Conservation (phyloP, 2,797 vertebrate genomes). For the Leptoclinus maculatus region DNA sequence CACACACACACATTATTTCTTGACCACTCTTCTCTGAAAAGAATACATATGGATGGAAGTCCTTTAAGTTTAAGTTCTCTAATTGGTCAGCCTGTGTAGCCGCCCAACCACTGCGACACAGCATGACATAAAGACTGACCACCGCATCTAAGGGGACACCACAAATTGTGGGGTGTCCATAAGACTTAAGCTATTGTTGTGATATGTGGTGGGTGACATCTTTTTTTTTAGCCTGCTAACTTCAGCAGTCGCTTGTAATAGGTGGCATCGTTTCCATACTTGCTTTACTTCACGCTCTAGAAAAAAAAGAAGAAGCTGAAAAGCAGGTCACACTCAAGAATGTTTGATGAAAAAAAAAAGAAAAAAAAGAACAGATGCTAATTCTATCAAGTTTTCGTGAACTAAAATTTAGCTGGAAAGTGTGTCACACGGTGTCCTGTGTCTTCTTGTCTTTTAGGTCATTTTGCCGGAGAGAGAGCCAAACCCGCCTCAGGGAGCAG, state of each 20-base stretch:
- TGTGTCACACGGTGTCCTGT: slow-evolving; percentile 67
- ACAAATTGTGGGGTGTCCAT: slow-evolving; percentile 65
- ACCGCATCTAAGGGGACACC: slow-evolving; percentile 57
- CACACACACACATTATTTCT: slow-evolving; percentile 50
- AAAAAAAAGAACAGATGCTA: slow-evolving; percentile 36
- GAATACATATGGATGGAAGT: slow-evolving; percentile 45
- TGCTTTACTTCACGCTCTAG: slow-evolving; percentile 41
- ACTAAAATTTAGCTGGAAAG: slow-evolving; percentile 56
- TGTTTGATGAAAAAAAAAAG: slow-evolving; percentile 10
- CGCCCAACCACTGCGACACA: slow-evolving; percentile 23
- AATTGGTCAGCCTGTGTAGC: slow-evolving; percentile 46
- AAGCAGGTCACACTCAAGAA: slow-evolving; percentile 54
- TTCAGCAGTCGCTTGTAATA: slow-evolving; percentile 47
- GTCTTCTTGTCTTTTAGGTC: slow-evolving; percentile 76
- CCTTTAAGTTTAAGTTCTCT: slow-evolving; percentile 28
- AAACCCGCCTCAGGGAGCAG: slow-evolving; percentile 59
- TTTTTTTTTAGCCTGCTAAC: slow-evolving; percentile 53
- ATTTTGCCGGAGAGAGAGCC: slow-evolving; percentile 38
- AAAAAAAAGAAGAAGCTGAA: slow-evolving; percentile 30
- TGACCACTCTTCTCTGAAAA: slow-evolving; percentile 35
- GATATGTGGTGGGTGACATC: slow-evolving; percentile 52
- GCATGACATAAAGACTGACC: slow-evolving; percentile 71
- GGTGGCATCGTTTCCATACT: slow-evolving; percentile 47
- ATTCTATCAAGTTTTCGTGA: slow-evolving; percentile 27
- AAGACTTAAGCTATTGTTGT: slow-evolving; percentile 54